phyloP scores from a whole-genome alignment of 1,140 invertebrate genomes.

The Diuraphis noxia region DNA sequence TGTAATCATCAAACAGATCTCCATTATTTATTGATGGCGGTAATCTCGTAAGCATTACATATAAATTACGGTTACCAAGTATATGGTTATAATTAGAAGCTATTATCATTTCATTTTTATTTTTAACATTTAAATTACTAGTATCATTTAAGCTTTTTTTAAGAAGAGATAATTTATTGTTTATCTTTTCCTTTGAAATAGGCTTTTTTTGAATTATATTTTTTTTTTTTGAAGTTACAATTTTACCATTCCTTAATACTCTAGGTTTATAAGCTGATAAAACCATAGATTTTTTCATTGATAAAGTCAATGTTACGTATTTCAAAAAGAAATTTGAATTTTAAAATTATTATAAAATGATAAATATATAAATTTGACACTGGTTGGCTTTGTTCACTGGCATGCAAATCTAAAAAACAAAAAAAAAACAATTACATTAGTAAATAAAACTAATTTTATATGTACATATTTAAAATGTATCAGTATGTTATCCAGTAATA shows the following conservation, averaged over 20 bases:
- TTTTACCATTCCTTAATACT: slow-evolving; percentile 43
- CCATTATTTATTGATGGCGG: not conserved
- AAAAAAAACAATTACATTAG: not conserved
- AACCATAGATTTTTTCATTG: not conserved
- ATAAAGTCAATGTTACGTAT: not conserved
- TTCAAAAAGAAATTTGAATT: not conserved
- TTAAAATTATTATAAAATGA: not conserved
- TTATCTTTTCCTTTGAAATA: not conserved
- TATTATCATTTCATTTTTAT: not conserved
- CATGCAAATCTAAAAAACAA: not conserved
- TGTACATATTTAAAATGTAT: not conserved
- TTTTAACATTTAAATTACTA: not conserved
- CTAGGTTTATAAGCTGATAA: not conserved
- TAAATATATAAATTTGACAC: not conserved
- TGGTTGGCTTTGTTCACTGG: not conserved
- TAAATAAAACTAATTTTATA: not conserved
- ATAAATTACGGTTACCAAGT: not conserved
- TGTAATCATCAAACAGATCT: not conserved
- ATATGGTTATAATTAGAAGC: not conserved
- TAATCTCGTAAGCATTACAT: not conserved
- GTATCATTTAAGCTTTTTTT: not conserved
- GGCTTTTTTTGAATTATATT: not conserved
- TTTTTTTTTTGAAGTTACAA: not conserved
- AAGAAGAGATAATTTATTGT: not conserved
- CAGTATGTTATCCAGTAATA: not conserved